Evolutionary conservation across 2,888 invertebrate genomes (phyloP), one percentile per base, ranked within the genome.

Genomic region (Subacronicta megacephala): DNA sequence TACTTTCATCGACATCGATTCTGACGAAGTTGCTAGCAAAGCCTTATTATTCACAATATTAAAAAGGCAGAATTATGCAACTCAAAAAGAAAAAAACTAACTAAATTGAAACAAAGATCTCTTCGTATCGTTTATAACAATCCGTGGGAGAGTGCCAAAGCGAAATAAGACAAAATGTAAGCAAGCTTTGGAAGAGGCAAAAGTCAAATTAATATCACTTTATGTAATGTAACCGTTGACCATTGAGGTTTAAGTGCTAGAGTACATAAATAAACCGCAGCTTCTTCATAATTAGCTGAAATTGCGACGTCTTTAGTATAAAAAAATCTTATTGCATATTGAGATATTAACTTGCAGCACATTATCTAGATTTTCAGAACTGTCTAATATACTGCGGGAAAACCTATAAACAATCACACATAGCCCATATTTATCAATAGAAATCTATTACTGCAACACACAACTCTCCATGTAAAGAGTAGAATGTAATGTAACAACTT

Each of bases 121-220:
- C n/a, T 9, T 3, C 16, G 23, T 13, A 47, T 44, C 41, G 47
- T 66, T 66, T 56, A 52, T 61, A 61, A 49, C 41, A 66, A 61
- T 62, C 44, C 31, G 12, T 49, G 45, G 38, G 49, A 6, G 12
- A 61, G 29, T 35, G 26, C n/a, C 18, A 20, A 17, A 56, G 29
- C 41, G 52, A 56, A 56, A 54, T 58, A 54, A 54, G 54, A 54
- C 51, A 52, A 49, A 57, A 43, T 62, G 56, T 58, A 66, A 40
- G 46, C 41, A 37, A 44, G 15, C 38, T 60, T 57, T 62, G 55
- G 57, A 47, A 44, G 51, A 45, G 47, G 66, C 60, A 66, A 62
- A 62, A 35, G 52, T 16, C 20, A 15, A 55, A 60, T 70, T 66
- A 66, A 61, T 71, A 63, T 58, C 47, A 70, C 56, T 72, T 65